Base-by-base conservation (phyloP, 2,113 vertebrate species). In the Bostrychus sinensis region DNA sequence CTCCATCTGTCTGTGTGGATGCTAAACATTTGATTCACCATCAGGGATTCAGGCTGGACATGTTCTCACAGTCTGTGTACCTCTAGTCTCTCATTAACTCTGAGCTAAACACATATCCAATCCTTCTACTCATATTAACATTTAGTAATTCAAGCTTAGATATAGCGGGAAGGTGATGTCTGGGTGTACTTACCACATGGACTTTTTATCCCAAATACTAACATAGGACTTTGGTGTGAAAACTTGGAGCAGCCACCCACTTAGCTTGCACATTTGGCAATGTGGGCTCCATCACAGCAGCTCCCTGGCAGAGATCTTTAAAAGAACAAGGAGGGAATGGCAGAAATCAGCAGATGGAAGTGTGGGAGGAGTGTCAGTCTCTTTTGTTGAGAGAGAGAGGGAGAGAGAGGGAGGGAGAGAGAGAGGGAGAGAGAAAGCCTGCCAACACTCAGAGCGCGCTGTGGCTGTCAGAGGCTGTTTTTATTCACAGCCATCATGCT, bases 271-370 rank as follows among this genome's bases (percentile, higher is more conserved):
- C 14, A 6, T 53, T 69, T 75, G 75, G 74, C 63, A 59, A 65
- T 6, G 19, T 25, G 59, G 51, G 51, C 66, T 63, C 48, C 10
- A 0, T 66, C 43, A 13, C 62, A 43, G 53, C 58, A 70, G 54
- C 34, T 46, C 20, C 1, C 22, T 79, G 72, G 75, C 75, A 58
- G 46, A 41, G 23, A 66, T 66, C 46, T 77, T 70, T 59, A 72
- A 75, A 78, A 77, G 75, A 69, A 75, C 62, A 74, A 62, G 67
- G 48, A 77, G 60, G 56, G 76, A 86, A 71, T 22, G 62, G 69
- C 54, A 85, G 71, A 75, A 85, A 57, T 83, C 80, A 86, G 39
- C 85, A 89, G 82, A 83, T 88, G 82, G 83, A 78, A 66, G 81
- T 75, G 85, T 86, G 57, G 83, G 80, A 81, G 77, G 84, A 75